Conservation (phyloP, 2,113 vertebrate species). For the Balaeniceps rex region DNA sequence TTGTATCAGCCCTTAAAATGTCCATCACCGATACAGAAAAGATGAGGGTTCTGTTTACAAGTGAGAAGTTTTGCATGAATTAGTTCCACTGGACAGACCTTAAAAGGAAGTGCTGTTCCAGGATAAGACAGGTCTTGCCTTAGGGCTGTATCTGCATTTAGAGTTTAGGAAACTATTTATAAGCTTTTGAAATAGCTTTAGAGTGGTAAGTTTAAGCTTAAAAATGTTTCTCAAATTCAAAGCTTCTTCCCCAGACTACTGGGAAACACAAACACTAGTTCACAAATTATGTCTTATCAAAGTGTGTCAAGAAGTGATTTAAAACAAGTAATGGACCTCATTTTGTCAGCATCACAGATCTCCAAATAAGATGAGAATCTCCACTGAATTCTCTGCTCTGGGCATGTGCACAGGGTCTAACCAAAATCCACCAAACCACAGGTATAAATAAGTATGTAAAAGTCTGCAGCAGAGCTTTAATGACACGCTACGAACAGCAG, state of each 20-base stretch:
- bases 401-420: background rate
- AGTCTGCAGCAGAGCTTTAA: background rate
- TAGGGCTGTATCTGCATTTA: background rate
- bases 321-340: background rate
- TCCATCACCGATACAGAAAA: background rate
- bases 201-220: background rate
- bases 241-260: background rate
- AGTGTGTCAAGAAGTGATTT: background rate
- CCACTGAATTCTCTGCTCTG: background rate
- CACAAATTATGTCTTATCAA: background rate
- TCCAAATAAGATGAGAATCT: background rate
- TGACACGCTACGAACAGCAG: background rate
- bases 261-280: background rate
- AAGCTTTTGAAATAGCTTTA: background rate
- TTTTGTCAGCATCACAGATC: background rate
- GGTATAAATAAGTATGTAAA: accelerated
- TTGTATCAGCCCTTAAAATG: background rate
- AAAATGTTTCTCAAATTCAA: background rate
- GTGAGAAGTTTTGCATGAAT: background rate
- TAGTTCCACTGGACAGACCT: background rate
- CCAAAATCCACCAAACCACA: background rate
- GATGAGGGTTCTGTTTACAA: background rate
- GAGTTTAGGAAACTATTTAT: background rate
- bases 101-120: background rate
- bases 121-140: background rate